Percentiles rank a stretch among this genome's conserved stretches.
phyloP scores from a whole-genome alignment of 1,140 invertebrate species.

The Spodoptera litura region DNA sequence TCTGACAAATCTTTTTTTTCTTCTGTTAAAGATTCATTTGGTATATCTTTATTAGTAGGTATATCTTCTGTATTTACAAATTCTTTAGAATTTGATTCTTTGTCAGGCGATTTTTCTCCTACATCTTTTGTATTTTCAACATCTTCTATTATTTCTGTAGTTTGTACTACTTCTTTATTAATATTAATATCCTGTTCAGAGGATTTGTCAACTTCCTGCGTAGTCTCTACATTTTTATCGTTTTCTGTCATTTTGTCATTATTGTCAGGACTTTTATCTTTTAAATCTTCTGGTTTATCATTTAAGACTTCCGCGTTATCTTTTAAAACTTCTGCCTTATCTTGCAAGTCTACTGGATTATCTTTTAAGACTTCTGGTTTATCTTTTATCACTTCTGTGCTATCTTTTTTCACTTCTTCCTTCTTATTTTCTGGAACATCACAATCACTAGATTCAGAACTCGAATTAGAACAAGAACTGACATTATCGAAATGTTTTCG shows the following conservation, averaged over 20 bases:
- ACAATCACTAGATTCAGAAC: slow-evolving; percentile 56
- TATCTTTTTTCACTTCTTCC: not conserved
- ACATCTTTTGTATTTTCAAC: not conserved
- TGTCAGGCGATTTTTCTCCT: not conserved
- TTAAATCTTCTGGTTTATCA: not conserved
- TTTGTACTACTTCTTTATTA: not conserved
- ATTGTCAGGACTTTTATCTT: not conserved
- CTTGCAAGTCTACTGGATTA: not conserved
- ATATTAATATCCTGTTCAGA: not conserved
- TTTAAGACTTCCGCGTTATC: not conserved
- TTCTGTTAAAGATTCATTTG: not conserved
- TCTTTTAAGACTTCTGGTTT: not conserved
- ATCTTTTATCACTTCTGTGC: not conserved
- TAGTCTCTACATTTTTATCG: not conserved
- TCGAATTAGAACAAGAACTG: slow-evolving; percentile 61
- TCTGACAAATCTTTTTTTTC: slow-evolving; percentile 61
- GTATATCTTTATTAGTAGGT: not conserved
- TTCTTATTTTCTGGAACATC: slow-evolving; percentile 27
- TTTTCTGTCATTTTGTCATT: not conserved
- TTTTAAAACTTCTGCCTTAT: not conserved
- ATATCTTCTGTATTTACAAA: not conserved
- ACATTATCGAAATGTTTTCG: slow-evolving; percentile 67
- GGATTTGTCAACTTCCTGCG: slow-evolving; percentile 18
- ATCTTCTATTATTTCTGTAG: not conserved
- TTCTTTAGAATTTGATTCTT: not conserved